phyloP scores from a whole-genome alignment of 2,113 vertebrate species.

The Phodopus roborovskii region DNA sequence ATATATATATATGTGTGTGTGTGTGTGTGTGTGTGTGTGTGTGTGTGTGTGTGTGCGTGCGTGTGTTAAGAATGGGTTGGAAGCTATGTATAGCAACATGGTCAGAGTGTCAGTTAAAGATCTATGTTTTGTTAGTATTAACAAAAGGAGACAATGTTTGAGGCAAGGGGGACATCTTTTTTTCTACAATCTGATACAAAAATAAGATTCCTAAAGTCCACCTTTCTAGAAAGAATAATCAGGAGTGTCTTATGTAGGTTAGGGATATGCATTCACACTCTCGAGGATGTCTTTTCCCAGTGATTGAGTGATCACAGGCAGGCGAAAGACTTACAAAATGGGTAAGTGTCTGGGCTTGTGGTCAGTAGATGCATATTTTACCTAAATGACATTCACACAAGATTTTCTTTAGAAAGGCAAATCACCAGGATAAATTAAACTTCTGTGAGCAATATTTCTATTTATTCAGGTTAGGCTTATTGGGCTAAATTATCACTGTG shows the following conservation, averaged over 20 bases:
- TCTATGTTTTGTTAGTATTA: background rate
- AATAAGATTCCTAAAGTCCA: background rate
- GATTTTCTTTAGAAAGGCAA: background rate
- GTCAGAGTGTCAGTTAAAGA: too few relatives aligned
- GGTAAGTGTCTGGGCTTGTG: background rate
- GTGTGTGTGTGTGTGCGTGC: too few relatives aligned
- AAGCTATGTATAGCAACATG: background rate
- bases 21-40: too few relatives aligned
- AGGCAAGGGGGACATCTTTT: background rate
- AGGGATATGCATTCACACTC: too few relatives aligned
- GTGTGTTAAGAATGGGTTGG: background rate
- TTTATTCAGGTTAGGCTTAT: too few relatives aligned
- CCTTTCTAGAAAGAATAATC: background rate
- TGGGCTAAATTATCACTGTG: background rate
- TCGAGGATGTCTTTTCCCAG: accelerated
- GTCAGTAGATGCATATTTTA: too few relatives aligned
- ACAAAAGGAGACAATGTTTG: background rate
- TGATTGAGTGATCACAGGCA: background rate
- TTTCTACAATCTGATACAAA: background rate
- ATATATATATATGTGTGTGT: too few relatives aligned
- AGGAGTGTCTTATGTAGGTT: background rate
- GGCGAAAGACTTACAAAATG: background rate
- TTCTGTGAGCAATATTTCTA: too few relatives aligned
- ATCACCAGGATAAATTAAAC: too few relatives aligned
- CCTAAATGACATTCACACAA: background rate